Base-by-base conservation (phyloP, 2,797 vertebrate species). In the Pantherophis vulpinus region DNA sequence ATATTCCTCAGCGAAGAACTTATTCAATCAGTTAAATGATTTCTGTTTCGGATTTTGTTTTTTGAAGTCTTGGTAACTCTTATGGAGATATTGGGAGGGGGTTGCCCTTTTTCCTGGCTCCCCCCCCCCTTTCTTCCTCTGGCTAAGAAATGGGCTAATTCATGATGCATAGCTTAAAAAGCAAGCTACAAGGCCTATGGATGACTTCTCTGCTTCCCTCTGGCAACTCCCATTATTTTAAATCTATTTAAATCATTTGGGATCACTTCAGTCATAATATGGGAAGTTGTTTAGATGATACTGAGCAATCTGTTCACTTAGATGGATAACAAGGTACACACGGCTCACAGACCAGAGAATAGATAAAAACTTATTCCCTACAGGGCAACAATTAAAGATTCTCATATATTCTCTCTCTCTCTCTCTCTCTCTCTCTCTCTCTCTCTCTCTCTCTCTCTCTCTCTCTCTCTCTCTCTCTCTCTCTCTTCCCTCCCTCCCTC, bases 401-500 rank as follows among this genome's bases (percentile, higher is more conserved):
- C 6, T 74, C 29, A 61, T 60, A 60, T 60, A 55, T 20, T 7
- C 6, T 59, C 58, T 59, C 58, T 18, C 18, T 59, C 6, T 7
- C 59, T 9, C 7, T 8, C 59, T 2, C 5, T 3, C 20, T 60
- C 20, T 60, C 25, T 11, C 25, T 9, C 11, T 60, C 59, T 23
- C 59, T 9, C 20, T 23, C 5, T 25, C 8, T 60, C 6, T 5
- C 58, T 16, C 56, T 23, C 20, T 2, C 58, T 7, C 23, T 27
- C 1, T 9, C 60, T 60, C 59, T 9, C 6, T 8, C 59, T 2
- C 5, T 2, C 20, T 59, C 20, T 59, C 25, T 23, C 5, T 25
- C 8, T 60, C 6, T 5, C 58, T 16, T 23, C 20, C 1, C 58
- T 3, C 1, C 9, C 0, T 25, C 0, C 23, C 9, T 20, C 5